Evolutionary conservation across 2,888 invertebrate species (phyloP).

Genomic region (Dolichomitus sp.): DNA sequence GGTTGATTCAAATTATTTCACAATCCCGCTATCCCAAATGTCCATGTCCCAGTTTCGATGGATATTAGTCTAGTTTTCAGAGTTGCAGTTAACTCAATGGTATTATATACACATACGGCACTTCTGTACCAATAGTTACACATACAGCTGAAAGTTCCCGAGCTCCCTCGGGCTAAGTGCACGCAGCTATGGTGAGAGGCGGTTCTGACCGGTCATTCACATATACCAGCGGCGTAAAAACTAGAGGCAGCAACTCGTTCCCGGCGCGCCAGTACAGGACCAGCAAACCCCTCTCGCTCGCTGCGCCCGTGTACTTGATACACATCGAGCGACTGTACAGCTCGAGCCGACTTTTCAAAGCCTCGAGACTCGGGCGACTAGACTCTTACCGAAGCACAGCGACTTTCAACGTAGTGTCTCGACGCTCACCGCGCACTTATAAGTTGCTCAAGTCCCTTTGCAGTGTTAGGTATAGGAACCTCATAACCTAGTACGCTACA

Average conservation of each 20-base stretch:
- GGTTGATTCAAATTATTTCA: too few relatives aligned
- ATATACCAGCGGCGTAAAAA: constrained; percentile 77
- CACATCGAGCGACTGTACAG: constrained; percentile 45
- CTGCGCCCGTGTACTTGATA: constrained; percentile 46
- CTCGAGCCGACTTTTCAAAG: constrained; percentile 36
- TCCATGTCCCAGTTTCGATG: not conserved
- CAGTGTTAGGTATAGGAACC: not conserved
- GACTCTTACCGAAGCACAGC: constrained; percentile 14
- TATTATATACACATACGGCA: not conserved
- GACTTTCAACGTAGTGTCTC: constrained; percentile 23
- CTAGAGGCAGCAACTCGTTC: constrained; percentile 63
- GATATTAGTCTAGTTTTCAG: not conserved
- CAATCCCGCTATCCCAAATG: too few relatives aligned
- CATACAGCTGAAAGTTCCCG: constrained; percentile 37
- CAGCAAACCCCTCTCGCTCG: constrained; percentile 3
- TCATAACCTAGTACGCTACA: not conserved
- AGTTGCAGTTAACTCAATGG: not conserved
- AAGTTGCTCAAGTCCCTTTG: constrained; percentile 22
- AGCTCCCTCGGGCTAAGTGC: constrained; percentile 43
- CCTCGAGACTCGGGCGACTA: constrained; percentile 31
- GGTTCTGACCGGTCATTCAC: constrained; percentile 83
- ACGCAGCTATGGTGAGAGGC: constrained; percentile 78
- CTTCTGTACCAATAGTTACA: constrained; percentile 19
- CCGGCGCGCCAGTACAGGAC: constrained; percentile 25
- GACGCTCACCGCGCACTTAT: constrained; percentile 27